Percentiles rank a stretch among this genome's conserved stretches.
Evolutionary conservation across 2,113 vertebrate species (phyloP).

Genomic region (Dinomys branickii): DNA sequence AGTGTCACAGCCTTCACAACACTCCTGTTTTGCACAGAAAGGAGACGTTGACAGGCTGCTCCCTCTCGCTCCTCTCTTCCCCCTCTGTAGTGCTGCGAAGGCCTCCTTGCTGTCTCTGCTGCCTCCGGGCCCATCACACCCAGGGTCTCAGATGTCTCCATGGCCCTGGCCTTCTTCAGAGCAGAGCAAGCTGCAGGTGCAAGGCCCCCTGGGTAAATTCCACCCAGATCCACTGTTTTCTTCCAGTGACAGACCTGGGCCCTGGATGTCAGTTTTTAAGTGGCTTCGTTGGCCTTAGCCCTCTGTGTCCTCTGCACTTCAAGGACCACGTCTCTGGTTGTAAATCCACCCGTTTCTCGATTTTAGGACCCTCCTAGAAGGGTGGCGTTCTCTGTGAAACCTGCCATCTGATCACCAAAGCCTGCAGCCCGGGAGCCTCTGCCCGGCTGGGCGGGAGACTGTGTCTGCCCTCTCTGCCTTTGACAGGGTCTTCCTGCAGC

Average conservation of each 20-base stretch:
- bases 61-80: background rate
- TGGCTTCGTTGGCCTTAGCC: background rate
- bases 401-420: background rate
- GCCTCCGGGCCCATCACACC: background rate
- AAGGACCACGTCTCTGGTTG: background rate
- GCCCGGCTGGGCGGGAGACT: constrained; percentile 1
- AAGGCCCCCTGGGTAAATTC: background rate
- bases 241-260: background rate
- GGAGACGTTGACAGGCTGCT: background rate
- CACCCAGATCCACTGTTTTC: background rate
- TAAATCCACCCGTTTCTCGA: background rate
- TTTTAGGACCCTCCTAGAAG: background rate
- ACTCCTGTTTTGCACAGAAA: background rate
- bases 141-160: accelerated
- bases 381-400: background rate
- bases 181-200: background rate
- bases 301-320: background rate
- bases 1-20: background rate
- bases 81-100: background rate
- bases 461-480: background rate
- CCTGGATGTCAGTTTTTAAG: background rate
- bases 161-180: background rate
- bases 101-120: accelerated
- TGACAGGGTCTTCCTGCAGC: background rate
- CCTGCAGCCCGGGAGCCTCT: background rate